A percentile compares a stretch with the other conserved stretches of the same genome.
phyloP scores from a whole-genome alignment of 2,113 vertebrate genomes.

The Lontra canadensis region DNA sequence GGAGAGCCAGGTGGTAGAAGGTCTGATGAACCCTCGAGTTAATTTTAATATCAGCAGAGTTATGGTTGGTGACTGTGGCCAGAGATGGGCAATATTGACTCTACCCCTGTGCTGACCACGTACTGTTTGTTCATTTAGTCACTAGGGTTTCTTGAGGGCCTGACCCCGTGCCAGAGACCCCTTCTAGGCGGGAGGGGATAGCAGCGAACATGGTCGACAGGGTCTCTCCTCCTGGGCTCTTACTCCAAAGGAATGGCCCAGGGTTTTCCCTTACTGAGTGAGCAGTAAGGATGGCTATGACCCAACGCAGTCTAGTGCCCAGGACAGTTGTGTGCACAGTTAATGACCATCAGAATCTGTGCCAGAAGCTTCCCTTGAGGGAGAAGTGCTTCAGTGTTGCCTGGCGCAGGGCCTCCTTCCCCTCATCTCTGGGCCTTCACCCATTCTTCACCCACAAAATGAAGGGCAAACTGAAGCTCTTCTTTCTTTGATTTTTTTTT shows the following conservation, averaged over 20 bases:
- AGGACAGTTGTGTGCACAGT: background rate
- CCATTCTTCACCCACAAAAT: background rate
- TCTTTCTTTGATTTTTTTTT: background rate
- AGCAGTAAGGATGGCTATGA: background rate
- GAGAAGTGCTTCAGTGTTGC: background rate
- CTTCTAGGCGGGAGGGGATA: background rate
- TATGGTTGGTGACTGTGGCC: background rate
- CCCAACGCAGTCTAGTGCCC: background rate
- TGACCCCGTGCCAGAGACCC: background rate
- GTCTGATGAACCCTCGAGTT: background rate
- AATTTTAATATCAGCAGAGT: background rate
- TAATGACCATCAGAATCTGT: background rate
- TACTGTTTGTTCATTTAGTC: background rate
- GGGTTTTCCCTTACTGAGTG: background rate
- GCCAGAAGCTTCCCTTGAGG: background rate
- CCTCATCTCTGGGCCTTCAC: background rate
- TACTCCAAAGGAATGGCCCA: background rate
- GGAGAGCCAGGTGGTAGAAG: background rate
- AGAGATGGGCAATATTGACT: background rate
- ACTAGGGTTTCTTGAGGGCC: background rate
- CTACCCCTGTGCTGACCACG: fast-evolving
- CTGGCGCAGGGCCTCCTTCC: background rate
- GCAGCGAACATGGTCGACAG: background rate
- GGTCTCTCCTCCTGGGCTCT: background rate
- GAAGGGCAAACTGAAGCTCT: background rate